Percentiles rank a stretch among this genome's conserved stretches.
Evolutionary conservation across 2,888 invertebrate species (phyloP).

Genomic region (Limenitis camilla): DNA sequence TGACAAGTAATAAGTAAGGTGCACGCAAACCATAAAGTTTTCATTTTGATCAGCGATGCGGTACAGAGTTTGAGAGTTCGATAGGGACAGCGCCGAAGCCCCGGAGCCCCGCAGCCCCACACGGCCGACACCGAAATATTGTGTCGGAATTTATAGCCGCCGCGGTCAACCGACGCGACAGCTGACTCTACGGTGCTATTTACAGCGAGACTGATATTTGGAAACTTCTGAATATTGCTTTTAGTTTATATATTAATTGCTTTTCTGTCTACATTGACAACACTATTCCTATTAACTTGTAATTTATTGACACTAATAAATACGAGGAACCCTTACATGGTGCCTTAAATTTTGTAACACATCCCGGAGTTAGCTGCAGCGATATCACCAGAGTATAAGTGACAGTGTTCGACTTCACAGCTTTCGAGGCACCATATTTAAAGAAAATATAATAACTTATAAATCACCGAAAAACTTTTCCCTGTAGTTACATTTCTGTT

Average conservation of each 20-base stretch:
- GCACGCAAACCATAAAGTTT: constrained; percentile 12
- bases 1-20: too few species aligned
- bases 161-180: constrained; percentile 44
- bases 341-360: too few species aligned
- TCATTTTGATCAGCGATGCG: constrained; percentile 14
- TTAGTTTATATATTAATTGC: not conserved
- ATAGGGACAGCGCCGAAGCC: constrained; percentile 12
- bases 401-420: too few species aligned
- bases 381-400: too few species aligned
- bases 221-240: not conserved
- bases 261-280: not conserved
- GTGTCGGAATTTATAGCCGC: constrained; percentile 54
- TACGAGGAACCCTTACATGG: too few species aligned
- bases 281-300: too few species aligned
- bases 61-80: constrained; percentile 30
- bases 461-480: too few species aligned
- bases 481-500: too few species aligned
- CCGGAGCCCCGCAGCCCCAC: constrained; percentile 24
- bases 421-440: too few species aligned
- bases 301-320: too few species aligned
- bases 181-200: constrained; percentile 24
- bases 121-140: constrained; percentile 50
- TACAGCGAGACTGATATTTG: constrained; percentile 23
- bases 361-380: too few species aligned
- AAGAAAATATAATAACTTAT: too few species aligned